Base-by-base conservation (phyloP, 64 coral and sea anemone genomes). In the Actinia tenebrosa region DNA sequence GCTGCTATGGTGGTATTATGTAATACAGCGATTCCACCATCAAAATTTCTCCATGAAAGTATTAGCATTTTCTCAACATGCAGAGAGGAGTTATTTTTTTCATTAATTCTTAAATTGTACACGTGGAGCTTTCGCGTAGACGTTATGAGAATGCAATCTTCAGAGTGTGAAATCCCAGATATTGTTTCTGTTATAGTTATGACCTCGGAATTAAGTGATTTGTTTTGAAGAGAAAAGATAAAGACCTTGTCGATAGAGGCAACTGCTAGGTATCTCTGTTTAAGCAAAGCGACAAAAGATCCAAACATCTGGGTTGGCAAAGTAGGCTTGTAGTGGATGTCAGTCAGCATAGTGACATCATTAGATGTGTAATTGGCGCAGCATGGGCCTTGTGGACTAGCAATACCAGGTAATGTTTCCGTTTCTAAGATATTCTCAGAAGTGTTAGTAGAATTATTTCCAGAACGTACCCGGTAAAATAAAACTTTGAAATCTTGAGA, bases 361-460 rank as follows among this genome's bases (percentile, higher is more conserved):
- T 87, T 69, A 11, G 72, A 18, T 0, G 83, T 85, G 23, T 77
- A 18, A 59, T 87, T 68, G 10, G 85, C 46, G 58, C 89, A 91
- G 30, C 89, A 91, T 16, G 89, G 89, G 27, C 89, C 89, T 20
- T 80, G 68, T n/a, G 84, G 83, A 88, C 87, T 69, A 13, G 88
- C 79, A 86, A 93, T 83, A n/a, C 91, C 94, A 19, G 91, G 87
- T 20, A 96, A 77, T 14, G 68, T 83, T 61, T 82, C 80, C 23
- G 89, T 79, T 89, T 93, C 80, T 64, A 88, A 85, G 27, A 44
- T 56, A 64, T 93, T 83, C 19, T 83, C 84, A 82, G 88, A 89
- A 10, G 88, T 80, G 83, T 87, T 96, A 5, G 88, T 93, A 75
- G 71, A 78, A 80, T 91, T 91, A 7, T 68, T 86, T 5, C n/a